Evolutionary conservation across 2,888 invertebrate species (phyloP), one percentile per base, ranked within the genome.

Genomic region (Eupeodes luniger): DNA sequence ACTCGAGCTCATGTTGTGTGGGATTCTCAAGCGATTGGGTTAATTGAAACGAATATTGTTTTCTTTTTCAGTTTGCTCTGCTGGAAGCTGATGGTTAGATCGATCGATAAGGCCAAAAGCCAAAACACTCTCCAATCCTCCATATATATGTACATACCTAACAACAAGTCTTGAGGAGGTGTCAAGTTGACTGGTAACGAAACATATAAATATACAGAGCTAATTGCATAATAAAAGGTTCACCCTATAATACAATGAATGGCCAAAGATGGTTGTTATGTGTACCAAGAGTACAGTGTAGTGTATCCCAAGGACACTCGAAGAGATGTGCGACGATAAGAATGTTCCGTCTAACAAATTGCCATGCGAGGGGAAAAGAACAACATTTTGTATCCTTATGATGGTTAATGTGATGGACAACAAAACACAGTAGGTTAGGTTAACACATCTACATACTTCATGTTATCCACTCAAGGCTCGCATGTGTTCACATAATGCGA

Each of bases 191-290:
- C 51, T 51, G 14, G n/a, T 40, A n/a, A 67, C 53, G 12, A 36
- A 55, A 34, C 2, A 27, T 59, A 44, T 19, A 62, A 53, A 57
- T 53, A 57, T 49, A 77, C 61, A 70, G 74, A 44, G 55, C 64
- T 80, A 87, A 83, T 80, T 80, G 76, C 67, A 80, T 19, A 27
- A 70, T 79, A 78, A 87, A 80, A 72, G 78, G 59, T 80, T 83
- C 53, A 69, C 27, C 53, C 51, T 59, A 57, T 40, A 40, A 40
- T 40, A 40, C 5, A 40, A 40, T 40, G 40, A 69, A 64, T 74
- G 51, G 44, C 34, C 16, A 14, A 70, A 76, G 87, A 77, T 64
- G 72, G 61, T 77, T 44, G 40, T 55, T 72, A 64, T 47, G 12
- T 69, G 19, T 64, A 57, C 40, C 59, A 51, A 72, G 82, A 7